A percentile compares a stretch with the other conserved stretches of the same genome.
Evolutionary conservation across 2,888 invertebrate species (phyloP).

Genomic region (Phlogophora meticulosa): DNA sequence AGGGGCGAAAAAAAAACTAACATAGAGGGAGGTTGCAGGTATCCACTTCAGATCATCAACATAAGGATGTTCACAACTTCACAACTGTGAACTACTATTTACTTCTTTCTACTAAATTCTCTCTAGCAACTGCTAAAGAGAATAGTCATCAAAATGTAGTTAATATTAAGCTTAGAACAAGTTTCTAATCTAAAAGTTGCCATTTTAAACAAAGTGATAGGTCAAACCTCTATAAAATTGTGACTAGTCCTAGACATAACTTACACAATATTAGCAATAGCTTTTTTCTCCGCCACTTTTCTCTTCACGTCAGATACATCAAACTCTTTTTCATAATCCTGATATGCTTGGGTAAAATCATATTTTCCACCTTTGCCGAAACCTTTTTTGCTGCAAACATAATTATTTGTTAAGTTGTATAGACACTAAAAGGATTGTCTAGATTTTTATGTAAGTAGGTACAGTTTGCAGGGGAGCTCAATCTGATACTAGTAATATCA

Average conservation of each 20-base stretch:
- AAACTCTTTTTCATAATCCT: conserved; percentile 79
- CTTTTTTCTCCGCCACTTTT: conserved; percentile 83
- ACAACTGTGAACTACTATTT: too few species aligned
- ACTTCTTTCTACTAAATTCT: too few species aligned
- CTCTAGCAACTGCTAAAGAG: too few species aligned
- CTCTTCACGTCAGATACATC: conserved; percentile 77
- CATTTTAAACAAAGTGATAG: background rate
- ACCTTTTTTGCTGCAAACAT: conserved; percentile 35
- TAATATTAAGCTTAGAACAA: too few species aligned
- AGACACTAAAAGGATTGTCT: background rate
- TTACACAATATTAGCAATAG: conserved; percentile 82
- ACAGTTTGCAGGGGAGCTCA: background rate
- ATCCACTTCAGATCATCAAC: too few species aligned
- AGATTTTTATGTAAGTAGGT: background rate
- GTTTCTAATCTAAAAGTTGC: too few species aligned
- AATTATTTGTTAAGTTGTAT: background rate
- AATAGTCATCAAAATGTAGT: too few species aligned
- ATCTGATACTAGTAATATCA: background rate
- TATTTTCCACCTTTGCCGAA: conserved; percentile 66
- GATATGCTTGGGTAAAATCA: conserved; percentile 79
- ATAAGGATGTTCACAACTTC: too few species aligned
- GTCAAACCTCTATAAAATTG: too few species aligned
- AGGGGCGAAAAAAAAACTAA: too few species aligned
- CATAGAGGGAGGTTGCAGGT: too few species aligned
- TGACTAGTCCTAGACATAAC: conserved; percentile 53